Base-by-base conservation (phyloP, 1,140 invertebrate genomes). In the Drusus annulatus region DNA sequence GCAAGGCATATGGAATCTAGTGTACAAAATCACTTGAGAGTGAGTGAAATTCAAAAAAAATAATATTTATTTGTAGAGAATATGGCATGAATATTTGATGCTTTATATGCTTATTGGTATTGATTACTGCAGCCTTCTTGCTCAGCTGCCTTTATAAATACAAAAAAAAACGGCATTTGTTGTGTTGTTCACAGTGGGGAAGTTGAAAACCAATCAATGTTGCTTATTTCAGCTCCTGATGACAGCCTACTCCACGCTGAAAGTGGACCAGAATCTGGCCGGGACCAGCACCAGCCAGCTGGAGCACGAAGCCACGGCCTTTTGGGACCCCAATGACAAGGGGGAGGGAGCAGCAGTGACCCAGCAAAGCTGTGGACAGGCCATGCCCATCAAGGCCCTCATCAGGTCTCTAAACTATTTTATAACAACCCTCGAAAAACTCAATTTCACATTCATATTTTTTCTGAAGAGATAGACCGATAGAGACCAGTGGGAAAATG, bases 271-370 rank as follows among this genome's bases (percentile, higher is more conserved):
- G 82, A 86, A 88, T 78, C 87, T 90, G 85, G 88, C 84, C 19
- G 87, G 87, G 75, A 84, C 89, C 0, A 89, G 88, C 79, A 86
- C 90, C 4, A 88, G 89, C 76, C 86, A 88, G 0, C 91, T 92
- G 84, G 91, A 90, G 31, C 88, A 91, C 79, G 92, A 93, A 85
- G 92, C 93, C 0, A 88, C 88, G 86, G 90, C 89, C 79, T 87
- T 93, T 23, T 94, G 93, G 93, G 93, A 93, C 84, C 91, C 93
- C 50, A 91, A 92, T 0, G 87, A 91, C 16, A 82, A 87, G 36
- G 84, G 84, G 2, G 78, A 84, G 16, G 62, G 76, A 17, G 60
- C 52, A 1, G 50, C 10, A 62, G 86, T 81, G 84, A 82, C 74
- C 84, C 87, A 84, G 68, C 80, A 65, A 36, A 77, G 21, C 58